Evolutionary conservation across 2,797 vertebrate genomes (phyloP).

Genomic region (Hypotaenidia philippensis): DNA sequence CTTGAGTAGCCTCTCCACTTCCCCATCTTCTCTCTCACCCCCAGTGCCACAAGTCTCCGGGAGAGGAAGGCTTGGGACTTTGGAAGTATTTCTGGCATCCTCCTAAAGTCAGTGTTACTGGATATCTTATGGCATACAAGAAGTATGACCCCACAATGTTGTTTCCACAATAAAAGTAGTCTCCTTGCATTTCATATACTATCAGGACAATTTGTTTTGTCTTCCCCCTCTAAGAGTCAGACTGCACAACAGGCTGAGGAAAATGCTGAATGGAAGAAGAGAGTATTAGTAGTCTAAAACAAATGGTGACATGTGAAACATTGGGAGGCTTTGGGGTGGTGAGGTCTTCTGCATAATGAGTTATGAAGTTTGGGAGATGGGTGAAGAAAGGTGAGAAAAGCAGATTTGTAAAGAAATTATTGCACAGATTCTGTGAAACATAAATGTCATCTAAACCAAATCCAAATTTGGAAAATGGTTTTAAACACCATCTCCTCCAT

Average conservation of each 20-base stretch:
- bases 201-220: neutral
- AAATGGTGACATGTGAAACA: neutral
- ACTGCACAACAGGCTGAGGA: neutral
- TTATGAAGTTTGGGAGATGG: neutral
- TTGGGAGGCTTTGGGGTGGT: neutral
- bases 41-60: too few species aligned
- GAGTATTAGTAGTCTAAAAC: neutral
- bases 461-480: neutral
- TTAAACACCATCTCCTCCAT: neutral
- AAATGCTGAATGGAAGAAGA: neutral
- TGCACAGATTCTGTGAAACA: neutral
- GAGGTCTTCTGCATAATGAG: neutral
- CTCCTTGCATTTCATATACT: fast-evolving
- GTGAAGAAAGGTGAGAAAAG: neutral
- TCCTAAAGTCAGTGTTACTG: neutral
- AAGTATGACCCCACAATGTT: neutral
- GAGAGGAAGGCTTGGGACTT: neutral
- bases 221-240: neutral
- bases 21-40: neutral
- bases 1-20: neutral
- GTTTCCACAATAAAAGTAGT: neutral
- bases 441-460: neutral
- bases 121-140: neutral
- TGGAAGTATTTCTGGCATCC: neutral
- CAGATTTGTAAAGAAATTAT: neutral